Evolutionary conservation across 2,797 vertebrate species (phyloP).

Genomic region (Bovichtus variegatus): DNA sequence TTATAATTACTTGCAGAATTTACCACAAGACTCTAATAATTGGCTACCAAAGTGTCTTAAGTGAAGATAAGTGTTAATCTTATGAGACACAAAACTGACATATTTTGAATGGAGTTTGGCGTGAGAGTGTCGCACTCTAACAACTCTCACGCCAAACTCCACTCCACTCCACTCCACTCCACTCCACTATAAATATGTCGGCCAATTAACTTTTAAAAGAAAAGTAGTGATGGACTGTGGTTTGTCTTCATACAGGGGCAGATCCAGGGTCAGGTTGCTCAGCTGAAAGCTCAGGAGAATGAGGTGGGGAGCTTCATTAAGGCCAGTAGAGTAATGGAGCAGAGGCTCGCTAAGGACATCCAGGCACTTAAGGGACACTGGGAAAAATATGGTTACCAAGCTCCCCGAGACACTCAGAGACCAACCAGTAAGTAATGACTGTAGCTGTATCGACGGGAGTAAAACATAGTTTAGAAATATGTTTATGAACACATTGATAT

Average conservation of each 20-base stretch:
- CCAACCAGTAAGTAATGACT: slow-evolving; percentile 77
- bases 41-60: neutral
- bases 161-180: too few species aligned
- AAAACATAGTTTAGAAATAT: neutral
- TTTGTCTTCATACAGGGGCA: slow-evolving; percentile 77
- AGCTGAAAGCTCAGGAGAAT: slow-evolving; percentile 72
- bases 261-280: slow-evolving; percentile 76
- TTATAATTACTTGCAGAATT: too few species aligned
- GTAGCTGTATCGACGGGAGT: neutral
- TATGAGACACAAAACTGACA: neutral
- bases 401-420: slow-evolving; percentile 51
- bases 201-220: too few species aligned
- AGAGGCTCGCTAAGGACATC: slow-evolving; percentile 85
- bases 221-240: neutral
- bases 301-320: slow-evolving; percentile 85
- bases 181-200: too few species aligned
- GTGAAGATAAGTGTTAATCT: neutral
- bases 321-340: slow-evolving; percentile 84
- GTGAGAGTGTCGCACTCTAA: neutral
- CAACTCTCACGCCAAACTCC: too few species aligned
- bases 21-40: neutral
- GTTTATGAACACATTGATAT: neutral
- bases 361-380: slow-evolving; percentile 84
- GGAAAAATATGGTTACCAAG: slow-evolving; percentile 90
- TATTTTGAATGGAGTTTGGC: neutral